A percentile compares a stretch with the other conserved stretches of the same genome.
These are phyloP conservation scores for Saguinus imperator DNA, from an alignment of 2,113 vertebrate species.

Conservation along the genomic window DNA sequence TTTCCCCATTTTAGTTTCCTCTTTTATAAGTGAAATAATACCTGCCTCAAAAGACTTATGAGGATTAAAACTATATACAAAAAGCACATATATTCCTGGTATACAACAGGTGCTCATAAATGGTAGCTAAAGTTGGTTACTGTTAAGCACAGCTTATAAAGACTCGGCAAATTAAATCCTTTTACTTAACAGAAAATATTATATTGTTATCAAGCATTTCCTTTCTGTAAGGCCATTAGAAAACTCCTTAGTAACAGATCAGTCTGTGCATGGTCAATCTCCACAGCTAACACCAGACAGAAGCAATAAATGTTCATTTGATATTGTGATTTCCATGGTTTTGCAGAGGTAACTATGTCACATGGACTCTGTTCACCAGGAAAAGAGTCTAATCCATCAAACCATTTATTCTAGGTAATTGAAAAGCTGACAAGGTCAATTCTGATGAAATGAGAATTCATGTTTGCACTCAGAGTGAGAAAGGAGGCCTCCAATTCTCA, in stretches of 20 bases:
- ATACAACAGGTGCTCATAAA: neutral
- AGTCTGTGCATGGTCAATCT: neutral
- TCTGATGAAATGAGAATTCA: constrained; percentile 47
- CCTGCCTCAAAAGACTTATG: neutral
- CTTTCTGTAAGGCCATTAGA: neutral
- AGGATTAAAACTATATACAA: constrained; percentile 37
- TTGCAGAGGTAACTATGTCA: neutral
- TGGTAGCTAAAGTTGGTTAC: neutral
- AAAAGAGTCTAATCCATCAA: constrained; percentile 30
- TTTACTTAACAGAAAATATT: constrained; percentile 24
- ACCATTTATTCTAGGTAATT: constrained; percentile 37
- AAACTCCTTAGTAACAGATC: constrained; percentile 33
- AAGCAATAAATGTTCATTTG: neutral
- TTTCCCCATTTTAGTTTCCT: constrained; percentile 18
- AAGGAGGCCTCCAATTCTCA: too few species aligned
- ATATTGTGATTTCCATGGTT: neutral
- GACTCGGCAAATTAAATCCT: neutral
- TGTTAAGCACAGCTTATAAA: constrained; percentile 22
- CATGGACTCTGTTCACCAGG: constrained; percentile 12
- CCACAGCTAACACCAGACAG: neutral
- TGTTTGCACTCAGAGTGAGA: neutral
- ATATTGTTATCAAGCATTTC: constrained; percentile 12
- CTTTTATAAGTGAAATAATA: neutral
- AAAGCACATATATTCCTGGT: neutral
- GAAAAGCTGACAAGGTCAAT: constrained; percentile 56